These are phyloP conservation scores for Platorchestia sp. DNA, from an alignment of 1,140 invertebrate species.

Conservation along the genomic window DNA sequence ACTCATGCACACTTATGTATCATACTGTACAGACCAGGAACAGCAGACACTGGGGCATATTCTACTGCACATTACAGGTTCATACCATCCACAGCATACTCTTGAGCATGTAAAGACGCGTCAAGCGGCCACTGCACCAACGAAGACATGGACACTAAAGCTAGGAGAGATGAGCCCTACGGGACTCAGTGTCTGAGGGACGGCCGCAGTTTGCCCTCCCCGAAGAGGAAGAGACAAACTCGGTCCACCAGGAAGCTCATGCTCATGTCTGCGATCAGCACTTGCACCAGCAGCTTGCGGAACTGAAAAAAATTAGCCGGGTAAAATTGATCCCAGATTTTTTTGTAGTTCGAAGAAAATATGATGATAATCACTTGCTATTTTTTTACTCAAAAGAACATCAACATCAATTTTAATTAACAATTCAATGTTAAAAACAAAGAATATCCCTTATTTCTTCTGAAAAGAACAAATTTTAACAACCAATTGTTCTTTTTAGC, in stretches of 20 bases:
- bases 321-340: neutral
- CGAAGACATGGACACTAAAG: neutral
- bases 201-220: constrained; percentile 77
- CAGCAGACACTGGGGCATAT: too few species aligned
- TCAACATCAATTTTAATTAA: too few species aligned
- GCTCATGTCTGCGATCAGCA: constrained; percentile 86
- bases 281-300: constrained; percentile 82
- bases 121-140: neutral
- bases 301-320: constrained; percentile 77
- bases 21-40: too few species aligned
- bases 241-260: constrained; percentile 88
- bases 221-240: constrained; percentile 88
- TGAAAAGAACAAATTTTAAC: too few species aligned
- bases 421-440: too few species aligned
- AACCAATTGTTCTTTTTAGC: too few species aligned
- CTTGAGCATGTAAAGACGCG: neutral
- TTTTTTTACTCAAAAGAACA: too few species aligned
- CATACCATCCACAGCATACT: neutral
- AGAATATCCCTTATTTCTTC: too few species aligned
- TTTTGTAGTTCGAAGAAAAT: too few species aligned
- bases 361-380: too few species aligned
- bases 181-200: neutral
- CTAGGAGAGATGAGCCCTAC: neutral
- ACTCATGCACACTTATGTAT: too few species aligned
- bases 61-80: neutral